These are phyloP conservation scores for Euclidia mi DNA, from an alignment of 2,888 invertebrate genomes.

Conservation along the genomic window DNA sequence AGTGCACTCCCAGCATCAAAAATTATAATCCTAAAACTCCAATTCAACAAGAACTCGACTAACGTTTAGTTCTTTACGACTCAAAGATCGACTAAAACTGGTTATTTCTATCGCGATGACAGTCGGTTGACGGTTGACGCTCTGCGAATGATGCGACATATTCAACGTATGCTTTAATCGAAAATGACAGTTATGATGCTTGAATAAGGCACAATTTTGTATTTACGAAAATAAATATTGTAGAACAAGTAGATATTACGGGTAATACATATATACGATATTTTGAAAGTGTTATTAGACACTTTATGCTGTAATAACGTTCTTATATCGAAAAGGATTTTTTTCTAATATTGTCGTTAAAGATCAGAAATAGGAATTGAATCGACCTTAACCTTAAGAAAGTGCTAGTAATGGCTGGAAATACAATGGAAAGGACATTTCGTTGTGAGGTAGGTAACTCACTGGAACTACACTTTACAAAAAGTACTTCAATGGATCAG, in stretches of 20 bases:
- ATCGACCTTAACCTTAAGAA: slow-evolving; percentile 49
- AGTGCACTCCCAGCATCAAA: slow-evolving; percentile 83
- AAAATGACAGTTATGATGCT: slow-evolving; percentile 53
- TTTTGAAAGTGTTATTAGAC: slow-evolving; percentile 36
- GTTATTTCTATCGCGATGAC: slow-evolving; percentile 65
- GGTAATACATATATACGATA: slow-evolving; percentile 15
- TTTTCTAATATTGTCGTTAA: slow-evolving; percentile 30
- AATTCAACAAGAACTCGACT: slow-evolving; percentile 55
- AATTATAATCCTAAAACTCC: slow-evolving; percentile 77
- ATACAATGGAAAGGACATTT: slow-evolving; percentile 50
- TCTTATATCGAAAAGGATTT: slow-evolving; percentile 24
- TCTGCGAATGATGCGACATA: slow-evolving; percentile 66
- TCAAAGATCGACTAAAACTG: slow-evolving; percentile 51
- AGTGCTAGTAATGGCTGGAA: slow-evolving; percentile 43
- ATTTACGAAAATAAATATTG: slow-evolving; percentile 12
- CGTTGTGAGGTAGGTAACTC: slow-evolving; percentile 43
- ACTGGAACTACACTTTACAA: slow-evolving; percentile 37
- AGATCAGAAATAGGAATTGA: slow-evolving; percentile 37
- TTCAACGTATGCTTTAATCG: slow-evolving; percentile 31
- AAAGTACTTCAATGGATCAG: slow-evolving; percentile 34
- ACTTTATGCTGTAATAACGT: slow-evolving; percentile 35
- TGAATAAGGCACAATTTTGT: slow-evolving; percentile 54
- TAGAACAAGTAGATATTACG: slow-evolving; percentile 15
- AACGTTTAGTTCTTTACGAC: background rate
- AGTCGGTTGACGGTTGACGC: slow-evolving; percentile 75